A percentile compares a stretch with the other conserved stretches of the same genome.
These are phyloP conservation scores for Oxygymnocypris stewartii DNA, from an alignment of 2,113 vertebrate species.

Conservation along the genomic window DNA sequence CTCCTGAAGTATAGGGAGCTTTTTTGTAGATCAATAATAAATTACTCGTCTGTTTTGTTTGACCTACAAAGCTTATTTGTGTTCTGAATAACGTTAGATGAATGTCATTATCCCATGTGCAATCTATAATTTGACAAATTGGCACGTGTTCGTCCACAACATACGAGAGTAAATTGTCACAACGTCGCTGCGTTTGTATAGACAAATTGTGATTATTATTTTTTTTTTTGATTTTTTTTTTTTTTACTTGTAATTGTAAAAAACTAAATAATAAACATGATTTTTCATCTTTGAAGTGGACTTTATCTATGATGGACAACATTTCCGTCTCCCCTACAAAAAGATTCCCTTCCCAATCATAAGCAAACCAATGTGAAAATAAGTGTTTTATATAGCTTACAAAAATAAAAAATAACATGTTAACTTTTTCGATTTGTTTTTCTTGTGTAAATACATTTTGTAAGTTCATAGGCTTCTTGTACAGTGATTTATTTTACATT, in stretches of 20 bases:
- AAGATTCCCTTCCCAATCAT: not conserved
- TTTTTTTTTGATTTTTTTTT: too few species aligned
- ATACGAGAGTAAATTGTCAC: not conserved
- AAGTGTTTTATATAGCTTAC: not conserved
- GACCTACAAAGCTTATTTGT: not conserved
- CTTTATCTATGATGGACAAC: not conserved
- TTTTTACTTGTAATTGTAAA: not conserved
- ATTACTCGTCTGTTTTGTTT: not conserved
- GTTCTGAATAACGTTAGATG: not conserved
- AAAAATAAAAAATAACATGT: not conserved
- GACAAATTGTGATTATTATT: not conserved
- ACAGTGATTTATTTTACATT: not conserved
- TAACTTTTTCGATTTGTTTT: not conserved
- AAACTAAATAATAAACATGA: not conserved
- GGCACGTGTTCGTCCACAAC: not conserved
- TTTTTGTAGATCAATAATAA: not conserved
- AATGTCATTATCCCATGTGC: not conserved
- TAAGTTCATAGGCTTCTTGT: not conserved
- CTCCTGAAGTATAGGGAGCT: not conserved
- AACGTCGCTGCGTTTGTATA: not conserved
- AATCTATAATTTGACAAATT: not conserved
- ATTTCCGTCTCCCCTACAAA: not conserved
- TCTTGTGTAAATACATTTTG: slow-evolving; percentile 16
- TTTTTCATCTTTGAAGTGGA: not conserved
- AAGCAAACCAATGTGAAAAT: slow-evolving; percentile 2